Base-by-base conservation (phyloP, 2,113 vertebrate species). In the Chaetura pelagica region DNA sequence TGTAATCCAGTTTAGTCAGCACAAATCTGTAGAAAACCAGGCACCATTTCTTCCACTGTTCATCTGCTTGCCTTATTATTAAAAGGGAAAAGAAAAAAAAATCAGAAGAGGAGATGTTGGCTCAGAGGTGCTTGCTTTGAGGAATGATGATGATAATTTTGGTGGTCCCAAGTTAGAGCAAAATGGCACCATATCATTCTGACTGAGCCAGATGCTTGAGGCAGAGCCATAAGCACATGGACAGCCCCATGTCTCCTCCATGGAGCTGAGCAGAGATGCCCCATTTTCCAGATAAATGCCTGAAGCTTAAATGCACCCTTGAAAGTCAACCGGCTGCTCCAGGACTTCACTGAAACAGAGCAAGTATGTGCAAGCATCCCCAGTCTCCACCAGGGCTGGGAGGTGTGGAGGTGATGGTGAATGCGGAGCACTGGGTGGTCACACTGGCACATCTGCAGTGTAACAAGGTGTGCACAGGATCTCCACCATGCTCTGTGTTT, bases 361-460 rank as follows among this genome's bases (percentile, higher is more conserved):
- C 2, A 3, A 19, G 32, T 5, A 16, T 64, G 71, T 3, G 3
- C 62, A 74, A 94, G n/a, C 10, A 4, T 21, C 46, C 27, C 55
- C 2, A 3, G 32, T 71, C 35, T 51, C 32, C 14, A 13, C 22
- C 4, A 6, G 78, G 71, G 20, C 62, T 72, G 75, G 71, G 35
- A 34, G 40, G 6, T 30, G 46, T 4, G 1, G 64, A 30, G 12
- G 11, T 4, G 12, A 18, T 4, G 5, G 17, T 32, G 79, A 59
- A 17, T 2, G 2, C 27, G 27, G 42, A 49, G 71, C 42, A 40
- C 48, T 0, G 0, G 26, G 40, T 3, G 2, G 29, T 17, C 34
- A 0, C 2, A 6, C 35, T 75, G 40, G 42, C 63, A 10, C n/a
- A 15, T 19, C 63, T 72, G 19, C 46, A 24, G 1, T 35, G 0